phyloP scores from a whole-genome alignment of 2,888 invertebrate species.

The Acanthosepion pharaonis region DNA sequence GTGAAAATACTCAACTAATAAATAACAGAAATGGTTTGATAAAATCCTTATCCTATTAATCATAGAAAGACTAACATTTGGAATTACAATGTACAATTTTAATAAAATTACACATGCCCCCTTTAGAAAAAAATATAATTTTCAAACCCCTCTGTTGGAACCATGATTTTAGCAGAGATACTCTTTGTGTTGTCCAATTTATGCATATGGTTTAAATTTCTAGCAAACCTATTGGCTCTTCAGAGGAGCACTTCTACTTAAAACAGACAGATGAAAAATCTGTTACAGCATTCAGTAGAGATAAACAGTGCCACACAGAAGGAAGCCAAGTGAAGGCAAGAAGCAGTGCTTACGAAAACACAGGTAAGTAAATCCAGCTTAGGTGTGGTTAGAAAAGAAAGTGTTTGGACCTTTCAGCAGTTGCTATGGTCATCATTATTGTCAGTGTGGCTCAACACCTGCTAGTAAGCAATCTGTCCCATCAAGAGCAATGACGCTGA shows the following conservation, averaged over 20 bases:
- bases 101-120: too few relatives aligned
- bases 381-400: not conserved
- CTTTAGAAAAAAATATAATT: too few relatives aligned
- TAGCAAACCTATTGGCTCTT: not conserved
- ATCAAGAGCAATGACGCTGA: not conserved
- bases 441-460: slow-evolving; percentile 10
- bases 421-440: not conserved
- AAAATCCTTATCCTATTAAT: too few relatives aligned
- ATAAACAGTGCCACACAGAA: not conserved
- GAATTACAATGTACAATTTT: too few relatives aligned
- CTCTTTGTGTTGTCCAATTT: not conserved
- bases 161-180: not conserved
- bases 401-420: not conserved
- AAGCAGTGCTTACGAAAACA: not conserved
- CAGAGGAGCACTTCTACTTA: not conserved
- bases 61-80: too few relatives aligned
- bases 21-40: too few relatives aligned
- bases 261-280: not conserved
- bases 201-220: not conserved
- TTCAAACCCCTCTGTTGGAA: not conserved
- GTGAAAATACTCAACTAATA: too few relatives aligned
- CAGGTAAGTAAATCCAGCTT: slow-evolving; percentile 6
- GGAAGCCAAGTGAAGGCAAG: not conserved
- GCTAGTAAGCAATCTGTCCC: not conserved
- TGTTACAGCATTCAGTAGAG: not conserved